Evolutionary conservation across 2,797 vertebrate species (phyloP).

Genomic region (Phalloptychus januarius): DNA sequence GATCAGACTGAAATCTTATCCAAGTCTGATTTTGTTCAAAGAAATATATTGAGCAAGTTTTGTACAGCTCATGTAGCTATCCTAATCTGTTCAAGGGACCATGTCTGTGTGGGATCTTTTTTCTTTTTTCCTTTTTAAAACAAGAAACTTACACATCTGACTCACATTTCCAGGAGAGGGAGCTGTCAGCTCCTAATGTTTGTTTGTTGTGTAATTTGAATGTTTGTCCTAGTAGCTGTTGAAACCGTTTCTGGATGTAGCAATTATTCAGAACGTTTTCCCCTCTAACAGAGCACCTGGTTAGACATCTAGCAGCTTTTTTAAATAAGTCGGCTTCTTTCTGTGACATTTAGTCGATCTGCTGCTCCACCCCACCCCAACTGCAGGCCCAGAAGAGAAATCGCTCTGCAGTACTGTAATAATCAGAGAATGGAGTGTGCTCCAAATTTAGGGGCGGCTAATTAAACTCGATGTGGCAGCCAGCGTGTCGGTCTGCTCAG

Average conservation of each 20-base stretch:
- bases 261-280: background rate
- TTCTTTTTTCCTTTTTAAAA: background rate
- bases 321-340: conserved; percentile 14
- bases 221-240: background rate
- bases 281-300: background rate
- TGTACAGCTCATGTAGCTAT: no score
- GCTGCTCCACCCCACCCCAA: no score
- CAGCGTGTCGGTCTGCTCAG: conserved; percentile 5
- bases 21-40: no score
- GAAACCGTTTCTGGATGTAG: background rate
- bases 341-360: conserved; percentile 8
- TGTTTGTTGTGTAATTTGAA: background rate
- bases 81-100: background rate
- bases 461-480: conserved; percentile 11
- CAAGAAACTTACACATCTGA: background rate
- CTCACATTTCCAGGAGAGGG: background rate
- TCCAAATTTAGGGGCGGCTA: conserved; percentile 18
- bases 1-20: no score
- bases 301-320: background rate
- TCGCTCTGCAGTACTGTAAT: conserved; percentile 15
- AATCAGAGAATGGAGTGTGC: conserved; percentile 12
- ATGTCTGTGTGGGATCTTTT: background rate
- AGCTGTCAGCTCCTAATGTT: background rate
- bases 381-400: conserved; percentile 7
- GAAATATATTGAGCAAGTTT: no score